Evolutionary conservation across 2,888 invertebrate genomes (phyloP), one percentile per base, ranked within the genome.

Genomic region (Prostheceraeus crozeri): DNA sequence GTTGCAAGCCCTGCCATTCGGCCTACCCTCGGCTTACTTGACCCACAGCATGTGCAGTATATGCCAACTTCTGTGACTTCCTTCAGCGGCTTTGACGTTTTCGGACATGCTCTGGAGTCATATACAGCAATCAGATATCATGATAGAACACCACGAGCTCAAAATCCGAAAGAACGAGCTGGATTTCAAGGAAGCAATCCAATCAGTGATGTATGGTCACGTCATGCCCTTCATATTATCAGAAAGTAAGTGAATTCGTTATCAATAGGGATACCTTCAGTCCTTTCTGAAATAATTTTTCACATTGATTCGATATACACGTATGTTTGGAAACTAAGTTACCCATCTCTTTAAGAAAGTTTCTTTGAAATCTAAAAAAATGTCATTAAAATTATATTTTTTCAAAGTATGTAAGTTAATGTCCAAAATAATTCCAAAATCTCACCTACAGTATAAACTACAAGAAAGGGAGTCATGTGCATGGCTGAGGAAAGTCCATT

Each of bases 41-140:
- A 93, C 77, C 91, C 91, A 0, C 77, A 88, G 6, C 89, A 91
- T 72, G 85, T 89, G 1, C 76, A 85, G 21, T 81, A 83, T 0
- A 80, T 88, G 72, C 90, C 90, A 0, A 84, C 87, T 73, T 82
- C 84, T 68, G 90, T 88, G 1, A 77, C 80, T 30, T 79, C 80
- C 30, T 81, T 80, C 69, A 79, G 79, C 63, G 89, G 89, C 1
- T 90, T 91, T 71, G 91, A 91, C 74, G 89, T 91, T 10, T 84
- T 91, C 65, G 91, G 91, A 67, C 91, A 93, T 73, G 90, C 91
- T 2, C 73, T 91, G 65, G 91, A 91, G 77, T 89, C 89, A 8
- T 91, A 85, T 73, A 89, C 89, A 0, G 87, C 88, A 0, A 80
- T 89, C 55, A 87, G 86, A 1, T 89, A 84, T 69, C 82, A 81